Conservation (phyloP, 1,140 invertebrate genomes). For the Metopolophium dirhodum region DNA sequence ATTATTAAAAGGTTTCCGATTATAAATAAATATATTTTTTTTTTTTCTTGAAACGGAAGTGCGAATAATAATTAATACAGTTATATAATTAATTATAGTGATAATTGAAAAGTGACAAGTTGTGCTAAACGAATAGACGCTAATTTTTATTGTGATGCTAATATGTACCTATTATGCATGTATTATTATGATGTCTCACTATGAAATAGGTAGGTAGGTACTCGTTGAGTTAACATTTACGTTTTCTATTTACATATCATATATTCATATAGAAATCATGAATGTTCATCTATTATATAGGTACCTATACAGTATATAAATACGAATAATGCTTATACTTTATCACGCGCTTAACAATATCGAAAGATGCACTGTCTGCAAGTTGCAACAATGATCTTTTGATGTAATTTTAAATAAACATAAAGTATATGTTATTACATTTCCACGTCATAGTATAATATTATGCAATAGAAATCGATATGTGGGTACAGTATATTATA, state of each 20-base stretch:
- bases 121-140: background rate
- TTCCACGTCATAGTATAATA: background rate
- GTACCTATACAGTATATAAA: background rate
- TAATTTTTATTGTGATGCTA: slow-evolving; percentile 19
- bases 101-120: background rate
- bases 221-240: slow-evolving; percentile 22
- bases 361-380: background rate
- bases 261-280: slow-evolving; percentile 19
- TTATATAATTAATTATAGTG: background rate
- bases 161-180: background rate
- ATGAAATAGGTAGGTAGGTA: background rate
- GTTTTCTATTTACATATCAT: slow-evolving; percentile 29
- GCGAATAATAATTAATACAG: background rate
- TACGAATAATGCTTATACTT: background rate
- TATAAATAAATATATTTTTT: background rate
- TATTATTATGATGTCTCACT: background rate
- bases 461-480: background rate
- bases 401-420: slow-evolving; percentile 34
- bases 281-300: background rate
- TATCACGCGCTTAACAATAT: background rate
- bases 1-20: background rate
- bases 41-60: background rate
- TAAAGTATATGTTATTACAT: background rate
- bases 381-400: slow-evolving; percentile 9
- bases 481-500: background rate